phyloP scores from a whole-genome alignment of 2,888 invertebrate species.

The Andricus curvator region DNA sequence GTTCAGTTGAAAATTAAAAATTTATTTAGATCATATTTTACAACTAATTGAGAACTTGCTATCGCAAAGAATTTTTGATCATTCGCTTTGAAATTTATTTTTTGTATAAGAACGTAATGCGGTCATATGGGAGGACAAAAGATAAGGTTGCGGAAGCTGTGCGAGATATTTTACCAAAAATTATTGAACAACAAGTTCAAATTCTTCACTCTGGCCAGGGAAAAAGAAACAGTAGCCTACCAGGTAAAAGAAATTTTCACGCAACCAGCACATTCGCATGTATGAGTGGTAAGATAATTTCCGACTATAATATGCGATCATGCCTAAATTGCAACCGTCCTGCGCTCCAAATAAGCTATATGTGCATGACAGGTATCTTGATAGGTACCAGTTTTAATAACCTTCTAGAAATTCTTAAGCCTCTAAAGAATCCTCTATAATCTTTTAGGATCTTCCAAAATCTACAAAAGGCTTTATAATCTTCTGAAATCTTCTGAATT shows the following conservation, averaged over 20 bases:
- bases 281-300: not conserved
- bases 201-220: not conserved
- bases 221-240: not conserved
- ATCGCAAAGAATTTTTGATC: too few species aligned
- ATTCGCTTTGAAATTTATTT: not conserved
- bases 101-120: not conserved
- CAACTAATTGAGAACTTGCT: too few species aligned
- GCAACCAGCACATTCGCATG: not conserved
- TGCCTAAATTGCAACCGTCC: not conserved
- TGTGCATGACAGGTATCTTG: too few species aligned
- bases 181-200: not conserved
- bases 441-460: too few species aligned
- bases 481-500: too few species aligned
- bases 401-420: too few species aligned
- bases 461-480: too few species aligned
- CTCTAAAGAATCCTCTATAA: too few species aligned
- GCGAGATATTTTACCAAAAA: not conserved
- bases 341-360: too few species aligned
- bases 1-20: not conserved
- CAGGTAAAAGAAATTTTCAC: not conserved
- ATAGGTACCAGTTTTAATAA: too few species aligned
- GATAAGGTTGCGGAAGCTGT: not conserved
- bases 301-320: not conserved
- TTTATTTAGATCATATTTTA: too few species aligned
- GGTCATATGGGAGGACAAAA: conserved; percentile 3